Evolutionary conservation across 2,797 vertebrate genomes (phyloP).

Genomic region (Sebastiscus tertius): DNA sequence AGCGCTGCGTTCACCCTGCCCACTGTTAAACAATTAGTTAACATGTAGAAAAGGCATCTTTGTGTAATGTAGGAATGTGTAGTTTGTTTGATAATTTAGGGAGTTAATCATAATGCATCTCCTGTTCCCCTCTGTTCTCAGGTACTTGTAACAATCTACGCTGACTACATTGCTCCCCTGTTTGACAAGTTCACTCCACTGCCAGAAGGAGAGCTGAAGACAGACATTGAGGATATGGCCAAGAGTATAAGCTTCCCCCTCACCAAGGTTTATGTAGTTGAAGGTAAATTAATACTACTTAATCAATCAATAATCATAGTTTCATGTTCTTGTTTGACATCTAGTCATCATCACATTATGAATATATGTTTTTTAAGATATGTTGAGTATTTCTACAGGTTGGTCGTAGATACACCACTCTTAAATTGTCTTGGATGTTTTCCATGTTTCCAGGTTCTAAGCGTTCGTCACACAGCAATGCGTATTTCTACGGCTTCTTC

Average conservation of each 20-base stretch:
- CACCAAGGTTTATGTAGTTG: conserved; percentile 97
- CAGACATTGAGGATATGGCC: conserved; percentile 94
- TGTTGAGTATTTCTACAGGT: background rate
- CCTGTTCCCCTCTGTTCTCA: conserved; percentile 60
- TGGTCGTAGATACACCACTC: background rate
- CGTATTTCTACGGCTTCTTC: conserved; percentile 99
- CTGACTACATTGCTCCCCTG: conserved; percentile 97
- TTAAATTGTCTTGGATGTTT: background rate
- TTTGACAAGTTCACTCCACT: conserved; percentile 98
- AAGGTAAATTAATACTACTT: conserved; percentile 84
- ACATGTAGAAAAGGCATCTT: background rate
- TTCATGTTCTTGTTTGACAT: background rate
- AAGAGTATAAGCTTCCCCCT: conserved; percentile 94
- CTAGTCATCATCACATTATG: background rate
- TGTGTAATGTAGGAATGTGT: background rate
- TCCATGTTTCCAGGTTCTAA: conserved; percentile 88
- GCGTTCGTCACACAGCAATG: conserved; percentile 98
- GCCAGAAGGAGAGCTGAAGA: conserved; percentile 94
- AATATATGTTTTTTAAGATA: background rate
- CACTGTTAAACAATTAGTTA: background rate
- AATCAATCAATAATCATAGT: background rate
- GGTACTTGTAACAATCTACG: conserved; percentile 98
- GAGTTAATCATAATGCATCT: background rate
- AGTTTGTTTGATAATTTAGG: background rate
- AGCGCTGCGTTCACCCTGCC: conserved; percentile 54